Percentiles rank a stretch among this genome's conserved stretches.
These are phyloP conservation scores for Lysiphlebus fabarum DNA, from an alignment of 1,140 invertebrate genomes.

Conservation along the genomic window DNA sequence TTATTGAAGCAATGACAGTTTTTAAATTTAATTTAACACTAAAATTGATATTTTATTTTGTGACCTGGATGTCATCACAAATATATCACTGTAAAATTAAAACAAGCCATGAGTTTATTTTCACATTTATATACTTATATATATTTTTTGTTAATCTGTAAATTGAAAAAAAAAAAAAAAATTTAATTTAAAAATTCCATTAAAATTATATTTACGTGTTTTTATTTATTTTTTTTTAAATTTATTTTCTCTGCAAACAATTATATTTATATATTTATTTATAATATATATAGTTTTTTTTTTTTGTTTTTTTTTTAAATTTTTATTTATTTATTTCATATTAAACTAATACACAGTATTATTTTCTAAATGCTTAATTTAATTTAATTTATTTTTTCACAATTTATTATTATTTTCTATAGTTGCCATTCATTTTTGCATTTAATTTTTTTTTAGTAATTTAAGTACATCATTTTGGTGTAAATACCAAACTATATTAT, in stretches of 20 bases:
- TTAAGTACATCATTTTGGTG: conserved; percentile 40
- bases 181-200: too few relatives aligned
- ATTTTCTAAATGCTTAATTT: conserved; percentile 1
- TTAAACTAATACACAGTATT: conserved; percentile 22
- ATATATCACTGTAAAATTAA: too few relatives aligned
- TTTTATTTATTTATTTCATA: conserved; percentile 16
- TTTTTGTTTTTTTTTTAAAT: conserved; percentile 34
- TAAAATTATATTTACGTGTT: too few relatives aligned
- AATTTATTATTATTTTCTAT: conserved; percentile 10
- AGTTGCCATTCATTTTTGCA: conserved; percentile 5
- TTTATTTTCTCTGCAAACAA: conserved; percentile 26
- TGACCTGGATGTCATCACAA: too few relatives aligned
- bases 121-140: too few relatives aligned
- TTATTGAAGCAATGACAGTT: too few relatives aligned
- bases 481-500: conserved; percentile 27
- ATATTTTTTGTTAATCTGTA: too few relatives aligned
- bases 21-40: too few relatives aligned
- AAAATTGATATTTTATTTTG: too few relatives aligned
- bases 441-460: conserved; percentile 12
- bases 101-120: too few relatives aligned
- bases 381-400: conserved; percentile 6
- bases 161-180: too few relatives aligned
- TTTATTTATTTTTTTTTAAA: too few relatives aligned
- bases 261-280: conserved; percentile 29
- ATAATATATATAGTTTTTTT: conserved; percentile 40